Evolutionary conservation across 2,888 invertebrate species (phyloP), one percentile per base, ranked within the genome.

Genomic region (Caenorhabditis becei): DNA sequence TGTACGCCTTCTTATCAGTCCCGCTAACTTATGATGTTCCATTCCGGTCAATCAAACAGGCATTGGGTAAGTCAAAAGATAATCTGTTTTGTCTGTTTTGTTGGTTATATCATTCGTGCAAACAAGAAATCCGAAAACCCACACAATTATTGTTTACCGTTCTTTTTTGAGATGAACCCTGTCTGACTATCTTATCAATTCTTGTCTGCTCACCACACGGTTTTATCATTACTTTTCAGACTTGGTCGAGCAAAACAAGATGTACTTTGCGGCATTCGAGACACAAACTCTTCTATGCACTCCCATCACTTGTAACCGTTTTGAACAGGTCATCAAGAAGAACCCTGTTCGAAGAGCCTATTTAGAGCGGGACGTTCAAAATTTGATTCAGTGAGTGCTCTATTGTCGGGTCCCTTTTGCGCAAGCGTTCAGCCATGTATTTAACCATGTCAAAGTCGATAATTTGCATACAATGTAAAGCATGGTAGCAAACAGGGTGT

Each of bases 1-100:
- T 86, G 79, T 85, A 82, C 49, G 83, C 85, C 11, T 84, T 77
- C 62, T 49, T 86, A 28, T 83, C 85, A 23, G 82, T 78, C 37
- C 83, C 85, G 2, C 47, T 70, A 11, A 71, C 54, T n/a, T 86
- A 79, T 74, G 63, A 82, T 24, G 77, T 86, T 37, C 86, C 86
- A 41, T 86, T 86, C 58, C 69, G 75, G 11, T 69, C 78, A 2
- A 61, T 79, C 20, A 77, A 75, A 53, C 61, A 83, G 44, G 82
- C 84, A 20, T 59, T 84, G 18, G 77, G 84, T 83, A 28, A 77
- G 56, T 14, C 14, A 24, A 10, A 2, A 41, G 7, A 14, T 2
- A 5, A 41, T 32, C 10, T 32, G 32, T 32, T 35, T 56, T 35
- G 35, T 56, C 32, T 41, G 49, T 28, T 51, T 49, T 44, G 35